Evolutionary conservation across 1,140 invertebrate species (phyloP), one percentile per base, ranked within the genome.

Genomic region (Aphaenogaster floridana): DNA sequence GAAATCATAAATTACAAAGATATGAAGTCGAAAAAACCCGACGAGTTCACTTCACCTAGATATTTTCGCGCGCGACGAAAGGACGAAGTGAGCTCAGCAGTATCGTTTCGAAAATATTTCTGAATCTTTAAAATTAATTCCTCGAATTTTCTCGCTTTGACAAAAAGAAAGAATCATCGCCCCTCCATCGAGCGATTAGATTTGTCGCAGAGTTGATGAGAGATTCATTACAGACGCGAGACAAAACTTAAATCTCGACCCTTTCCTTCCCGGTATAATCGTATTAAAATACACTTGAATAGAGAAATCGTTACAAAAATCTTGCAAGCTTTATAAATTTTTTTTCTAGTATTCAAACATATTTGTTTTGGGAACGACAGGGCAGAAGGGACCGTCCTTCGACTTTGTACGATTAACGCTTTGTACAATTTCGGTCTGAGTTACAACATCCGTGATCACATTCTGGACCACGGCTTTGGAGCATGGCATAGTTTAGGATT

Each of bases 221-320:
- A 74, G 28, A 84, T 84, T 84, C 42, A 45, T 84, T 74, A 74
- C 28, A 69, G 8, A 81, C 39, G 42, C 34, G 54, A 84, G 80
- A 84, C 17, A 39, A 80, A 80, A 69, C 36, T 39, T 74, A 84
- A 74, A 76, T 84, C 45, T 76, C 48, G 42, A 74, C 39, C 36
- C 28, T 74, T 71, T 74, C 54, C 6, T 74, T 74, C 17, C 68
- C 28, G 21, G 3, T 83, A 72, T 34, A 72, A 59, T 13, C 34
- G 52, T 72, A 76, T 81, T 48, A 74, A 71, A 84, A 61, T 72
- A 83, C 69, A 76, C 54, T 50, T 61, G 71, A 83, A 74, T 84
- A 61, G 69, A 74, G 68, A 83, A 74, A 76, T 45, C 0, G 39
- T 61, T 61, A 83, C 36, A 71, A 83, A 81, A 83, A 74, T 74